A percentile compares a stretch with the other conserved stretches of the same genome.
Evolutionary conservation across 2,888 invertebrate species (phyloP).

Genomic region (Bombylius discolor): DNA sequence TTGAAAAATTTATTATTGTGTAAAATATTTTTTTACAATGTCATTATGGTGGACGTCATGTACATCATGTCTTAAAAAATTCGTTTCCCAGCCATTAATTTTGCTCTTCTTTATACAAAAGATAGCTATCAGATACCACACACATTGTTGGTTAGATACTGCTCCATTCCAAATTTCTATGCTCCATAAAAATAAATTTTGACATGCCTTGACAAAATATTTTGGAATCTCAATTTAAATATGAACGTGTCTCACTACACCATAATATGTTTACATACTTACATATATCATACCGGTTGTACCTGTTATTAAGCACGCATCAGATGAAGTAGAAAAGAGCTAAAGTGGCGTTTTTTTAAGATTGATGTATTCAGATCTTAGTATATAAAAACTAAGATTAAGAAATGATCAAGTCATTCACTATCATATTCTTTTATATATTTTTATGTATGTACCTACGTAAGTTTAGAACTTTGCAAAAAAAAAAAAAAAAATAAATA

Average conservation of each 20-base stretch:
- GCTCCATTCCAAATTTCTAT: slow-evolving; percentile 5
- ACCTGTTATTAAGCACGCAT: not conserved
- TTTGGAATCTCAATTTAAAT: not conserved
- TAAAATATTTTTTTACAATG: not conserved
- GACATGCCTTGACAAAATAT: slow-evolving; percentile 4
- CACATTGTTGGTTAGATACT: slow-evolving; percentile 1
- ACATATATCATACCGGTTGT: not conserved
- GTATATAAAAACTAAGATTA: too few species aligned
- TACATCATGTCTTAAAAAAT: slow-evolving; percentile 1
- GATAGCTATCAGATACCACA: slow-evolving; percentile 8
- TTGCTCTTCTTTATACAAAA: slow-evolving; percentile 3
- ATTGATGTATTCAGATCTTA: too few species aligned
- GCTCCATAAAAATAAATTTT: slow-evolving; percentile 9
- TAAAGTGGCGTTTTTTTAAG: not conserved
- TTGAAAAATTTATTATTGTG: too few species aligned
- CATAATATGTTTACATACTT: not conserved
- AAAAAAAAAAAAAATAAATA: not conserved
- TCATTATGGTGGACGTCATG: not conserved
- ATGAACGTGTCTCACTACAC: not conserved
- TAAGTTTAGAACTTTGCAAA: not conserved
- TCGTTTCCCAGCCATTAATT: slow-evolving; percentile 8
- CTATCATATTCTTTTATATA: too few species aligned
- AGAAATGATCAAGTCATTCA: too few species aligned
- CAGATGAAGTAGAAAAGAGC: not conserved
- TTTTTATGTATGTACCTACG: too few species aligned